A percentile compares a stretch with the other conserved stretches of the same genome.
Conservation (phyloP, 2,888 invertebrate species). For the Mystacides longicornis region DNA sequence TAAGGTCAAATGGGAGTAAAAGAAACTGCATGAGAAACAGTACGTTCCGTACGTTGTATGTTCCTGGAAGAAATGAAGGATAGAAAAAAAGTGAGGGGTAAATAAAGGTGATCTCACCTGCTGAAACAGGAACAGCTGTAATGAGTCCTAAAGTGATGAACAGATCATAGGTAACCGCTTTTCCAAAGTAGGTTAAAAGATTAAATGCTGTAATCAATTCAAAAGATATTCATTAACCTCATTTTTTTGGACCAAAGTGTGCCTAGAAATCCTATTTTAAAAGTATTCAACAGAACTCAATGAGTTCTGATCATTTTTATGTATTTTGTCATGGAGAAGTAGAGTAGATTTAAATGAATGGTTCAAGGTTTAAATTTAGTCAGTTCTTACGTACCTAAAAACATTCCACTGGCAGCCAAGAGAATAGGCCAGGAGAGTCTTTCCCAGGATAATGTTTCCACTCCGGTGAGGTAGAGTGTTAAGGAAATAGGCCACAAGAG, state of each 20-base stretch:
- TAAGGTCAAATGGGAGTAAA: too few species aligned
- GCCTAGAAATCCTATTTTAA: too few species aligned
- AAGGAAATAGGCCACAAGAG: constrained; percentile 89
- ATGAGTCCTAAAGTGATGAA: constrained; percentile 92
- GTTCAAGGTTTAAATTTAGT: too few species aligned
- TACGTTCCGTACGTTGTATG: too few species aligned
- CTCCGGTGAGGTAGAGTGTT: constrained; percentile 77
- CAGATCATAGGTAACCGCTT: constrained; percentile 87
- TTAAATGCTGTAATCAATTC: constrained; percentile 64
- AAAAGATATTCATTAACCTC: neutral
- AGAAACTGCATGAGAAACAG: too few species aligned
- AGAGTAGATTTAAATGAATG: too few species aligned
- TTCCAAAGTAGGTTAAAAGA: constrained; percentile 88
- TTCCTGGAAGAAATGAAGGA: too few species aligned
- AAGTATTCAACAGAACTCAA: too few species aligned
- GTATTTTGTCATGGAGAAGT: too few species aligned
- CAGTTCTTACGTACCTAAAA: constrained; percentile 68
- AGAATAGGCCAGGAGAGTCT: constrained; percentile 84
- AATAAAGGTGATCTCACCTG: too few species aligned
- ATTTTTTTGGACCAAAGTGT: neutral
- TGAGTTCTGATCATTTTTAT: too few species aligned
- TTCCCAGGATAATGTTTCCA: constrained; percentile 76
- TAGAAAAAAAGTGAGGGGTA: too few species aligned
- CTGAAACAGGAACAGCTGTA: constrained; percentile 89
- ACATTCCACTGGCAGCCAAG: constrained; percentile 69